A percentile compares a stretch with the other conserved stretches of the same genome.
Conservation (phyloP, 2,888 invertebrate genomes). For the Isotomurus palustris region DNA sequence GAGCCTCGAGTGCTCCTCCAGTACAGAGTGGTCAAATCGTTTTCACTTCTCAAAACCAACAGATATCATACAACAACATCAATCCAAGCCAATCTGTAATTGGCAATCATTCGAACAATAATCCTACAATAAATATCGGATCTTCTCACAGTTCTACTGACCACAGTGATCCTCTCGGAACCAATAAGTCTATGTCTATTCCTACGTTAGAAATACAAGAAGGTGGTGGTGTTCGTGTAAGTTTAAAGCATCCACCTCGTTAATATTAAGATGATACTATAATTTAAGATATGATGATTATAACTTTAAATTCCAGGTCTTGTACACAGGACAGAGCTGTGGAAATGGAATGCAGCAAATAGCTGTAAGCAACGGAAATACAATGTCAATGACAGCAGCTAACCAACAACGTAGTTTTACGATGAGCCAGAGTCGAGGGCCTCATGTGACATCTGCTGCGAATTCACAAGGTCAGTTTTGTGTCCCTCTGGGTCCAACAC, state of each 20-base stretch:
- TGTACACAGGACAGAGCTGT: slow-evolving; percentile 40
- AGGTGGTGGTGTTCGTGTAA: slow-evolving; percentile 37
- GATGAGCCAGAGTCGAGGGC: slow-evolving; percentile 26
- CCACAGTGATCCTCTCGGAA: background rate
- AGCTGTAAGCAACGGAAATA: slow-evolving; percentile 7
- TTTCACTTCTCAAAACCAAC: background rate
- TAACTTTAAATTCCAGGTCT: slow-evolving; percentile 24
- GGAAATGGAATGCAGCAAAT: slow-evolving; percentile 28
- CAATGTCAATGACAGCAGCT: slow-evolving; percentile 8
- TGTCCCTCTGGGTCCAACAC: slow-evolving; percentile 23
- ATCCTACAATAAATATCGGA: background rate
- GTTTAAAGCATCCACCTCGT: background rate
- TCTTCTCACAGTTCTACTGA: slow-evolving; percentile 2
- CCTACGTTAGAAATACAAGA: slow-evolving; percentile 41
- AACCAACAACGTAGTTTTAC: slow-evolving; percentile 28
- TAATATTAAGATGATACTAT: background rate
- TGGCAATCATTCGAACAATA: background rate
- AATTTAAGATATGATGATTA: background rate
- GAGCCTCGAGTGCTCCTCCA: slow-evolving; percentile 81
- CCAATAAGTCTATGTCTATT: slow-evolving; percentile 18
- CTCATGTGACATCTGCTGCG: slow-evolving; percentile 1
- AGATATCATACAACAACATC: background rate
- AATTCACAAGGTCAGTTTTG: slow-evolving; percentile 18
- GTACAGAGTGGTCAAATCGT: slow-evolving; percentile 51
- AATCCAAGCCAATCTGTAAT: background rate